Base-by-base conservation (phyloP, 2,113 vertebrate species). In the Gyps fulvus region DNA sequence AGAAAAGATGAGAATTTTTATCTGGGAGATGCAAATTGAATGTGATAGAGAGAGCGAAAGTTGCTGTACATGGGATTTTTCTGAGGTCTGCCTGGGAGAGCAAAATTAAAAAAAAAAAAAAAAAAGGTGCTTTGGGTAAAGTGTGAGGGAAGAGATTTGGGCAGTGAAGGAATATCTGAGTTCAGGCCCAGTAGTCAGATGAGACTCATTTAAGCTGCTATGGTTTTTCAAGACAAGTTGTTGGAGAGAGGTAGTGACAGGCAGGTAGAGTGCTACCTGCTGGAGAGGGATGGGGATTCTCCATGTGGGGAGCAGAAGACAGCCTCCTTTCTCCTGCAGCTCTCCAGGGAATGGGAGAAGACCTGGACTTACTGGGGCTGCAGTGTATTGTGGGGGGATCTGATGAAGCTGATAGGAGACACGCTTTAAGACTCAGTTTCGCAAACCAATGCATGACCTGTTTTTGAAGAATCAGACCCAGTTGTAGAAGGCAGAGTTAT, bases 251-350 rank as follows among this genome's bases (percentile, higher is more conserved):
- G 20, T 27, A 25, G 26, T 59, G 55, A 66, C 42, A 67, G 55
- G 55, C n/a, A 11, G 52, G 50, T 81, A n/a, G 76, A 84, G 13
- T 47, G 26, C 54, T 90, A 62, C 16, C 32, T 59, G 3, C 38
- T 84, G 23, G 32, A 74, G 47, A 55, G 9, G 18, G 11, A 17
- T 52, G 58, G 40, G 9, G 25, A 57, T 73, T 87, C 54, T 73
- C 36, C 13, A 1, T 0, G 0, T 23, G 27, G 1, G 5, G 22
- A 83, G 16, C 42, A 38, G 63, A 36, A 77, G 25, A 32, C 45
- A 45, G 25, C 66, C 15, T 59, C 29, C 49, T 69, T 81, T 94
- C 26, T 89, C 50, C 40, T 70, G 63, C 38, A 65, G 20, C 22
- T 70, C 6, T 23, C 57, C 27, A 43, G 59, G 36, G 16, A 81